phyloP scores from a whole-genome alignment of 2,113 vertebrate species.

The Bujurquina vittata region DNA sequence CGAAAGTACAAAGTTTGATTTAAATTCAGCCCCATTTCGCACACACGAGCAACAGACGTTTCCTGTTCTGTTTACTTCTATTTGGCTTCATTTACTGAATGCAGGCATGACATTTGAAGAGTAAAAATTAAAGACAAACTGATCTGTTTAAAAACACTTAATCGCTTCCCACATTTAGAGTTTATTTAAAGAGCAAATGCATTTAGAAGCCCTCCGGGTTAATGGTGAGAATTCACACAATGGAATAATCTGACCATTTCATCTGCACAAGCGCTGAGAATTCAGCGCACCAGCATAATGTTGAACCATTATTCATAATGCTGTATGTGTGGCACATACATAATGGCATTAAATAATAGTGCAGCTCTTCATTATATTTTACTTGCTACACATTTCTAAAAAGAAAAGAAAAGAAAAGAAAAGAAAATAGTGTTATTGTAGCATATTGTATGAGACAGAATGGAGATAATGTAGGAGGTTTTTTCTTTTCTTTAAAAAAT shows the following conservation, averaged over 20 bases:
- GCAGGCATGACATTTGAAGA: background rate
- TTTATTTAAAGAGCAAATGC: conserved; percentile 10
- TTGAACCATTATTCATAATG: background rate
- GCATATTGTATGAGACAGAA: background rate
- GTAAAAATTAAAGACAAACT: background rate
- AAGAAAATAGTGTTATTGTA: background rate
- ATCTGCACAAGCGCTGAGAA: background rate
- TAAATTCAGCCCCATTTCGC: background rate
- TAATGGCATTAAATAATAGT: background rate
- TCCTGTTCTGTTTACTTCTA: background rate
- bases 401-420: background rate
- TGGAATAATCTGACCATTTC: background rate
- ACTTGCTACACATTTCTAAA: background rate
- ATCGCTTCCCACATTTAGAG: background rate
- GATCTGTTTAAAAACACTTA: conserved; percentile 6
- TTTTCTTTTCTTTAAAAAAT: background rate
- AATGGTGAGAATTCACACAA: background rate
- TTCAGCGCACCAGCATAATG: background rate
- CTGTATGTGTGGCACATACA: background rate
- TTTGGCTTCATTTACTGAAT: background rate
- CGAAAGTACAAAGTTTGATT: background rate
- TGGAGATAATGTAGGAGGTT: background rate
- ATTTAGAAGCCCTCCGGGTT: background rate
- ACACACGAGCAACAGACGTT: background rate
- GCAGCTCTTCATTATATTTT: background rate